A percentile compares a stretch with the other conserved stretches of the same genome.
Evolutionary conservation across 2,113 vertebrate genomes (phyloP).

Genomic region (Dasyornis broadbenti): DNA sequence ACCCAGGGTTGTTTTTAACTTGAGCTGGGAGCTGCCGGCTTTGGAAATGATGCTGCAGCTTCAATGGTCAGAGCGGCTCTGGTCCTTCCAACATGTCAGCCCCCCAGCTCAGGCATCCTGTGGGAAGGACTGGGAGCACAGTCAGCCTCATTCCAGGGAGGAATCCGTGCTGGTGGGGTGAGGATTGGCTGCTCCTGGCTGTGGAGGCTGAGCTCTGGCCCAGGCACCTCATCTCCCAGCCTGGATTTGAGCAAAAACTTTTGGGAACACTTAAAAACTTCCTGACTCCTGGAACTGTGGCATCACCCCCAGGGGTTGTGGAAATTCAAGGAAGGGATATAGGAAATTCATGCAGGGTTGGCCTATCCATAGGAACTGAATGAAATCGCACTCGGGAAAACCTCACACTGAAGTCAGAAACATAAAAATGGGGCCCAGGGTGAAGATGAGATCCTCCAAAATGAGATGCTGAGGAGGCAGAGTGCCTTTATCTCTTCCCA

Average conservation of each 20-base stretch:
- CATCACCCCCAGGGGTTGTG: accelerated
- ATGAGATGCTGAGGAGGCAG: background rate
- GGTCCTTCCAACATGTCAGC: background rate
- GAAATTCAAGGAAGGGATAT: background rate
- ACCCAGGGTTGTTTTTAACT: background rate
- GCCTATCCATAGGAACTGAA: accelerated
- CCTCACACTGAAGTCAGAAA: background rate
- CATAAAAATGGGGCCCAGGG: background rate
- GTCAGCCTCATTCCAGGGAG: background rate
- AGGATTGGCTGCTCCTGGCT: background rate
- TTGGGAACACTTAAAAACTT: background rate
- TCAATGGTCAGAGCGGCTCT: background rate
- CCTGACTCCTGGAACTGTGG: background rate
- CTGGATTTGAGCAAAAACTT: background rate
- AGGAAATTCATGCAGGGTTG: background rate
- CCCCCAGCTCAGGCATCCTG: background rate
- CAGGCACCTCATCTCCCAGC: background rate
- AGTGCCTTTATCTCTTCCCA: background rate
- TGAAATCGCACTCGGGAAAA: background rate
- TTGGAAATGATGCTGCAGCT: background rate
- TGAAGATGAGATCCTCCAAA: background rate
- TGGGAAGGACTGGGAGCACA: background rate
- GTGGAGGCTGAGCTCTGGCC: background rate
- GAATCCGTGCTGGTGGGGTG: background rate
- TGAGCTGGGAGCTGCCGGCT: background rate